Percentiles rank a stretch among this genome's conserved stretches.
These are phyloP conservation scores for Falco columbarius DNA, from an alignment of 2,797 vertebrate species.

Conservation along the genomic window DNA sequence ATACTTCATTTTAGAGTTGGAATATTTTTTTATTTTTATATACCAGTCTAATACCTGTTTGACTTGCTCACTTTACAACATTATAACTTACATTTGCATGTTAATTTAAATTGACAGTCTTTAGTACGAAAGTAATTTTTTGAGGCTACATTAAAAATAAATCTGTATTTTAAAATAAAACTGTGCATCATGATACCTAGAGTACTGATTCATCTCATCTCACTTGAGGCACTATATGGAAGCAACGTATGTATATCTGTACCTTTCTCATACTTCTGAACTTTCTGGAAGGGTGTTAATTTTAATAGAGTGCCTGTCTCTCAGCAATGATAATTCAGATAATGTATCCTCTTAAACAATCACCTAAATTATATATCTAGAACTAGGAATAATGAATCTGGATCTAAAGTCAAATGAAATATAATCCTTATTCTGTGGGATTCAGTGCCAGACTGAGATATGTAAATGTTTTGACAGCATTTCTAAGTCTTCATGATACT, in stretches of 20 bases:
- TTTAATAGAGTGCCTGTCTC: neutral
- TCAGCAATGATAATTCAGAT: neutral
- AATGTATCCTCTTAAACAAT: neutral
- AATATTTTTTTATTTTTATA: slow-evolving; percentile 32
- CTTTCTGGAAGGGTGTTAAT: neutral
- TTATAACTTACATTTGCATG: neutral
- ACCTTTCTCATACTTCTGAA: neutral
- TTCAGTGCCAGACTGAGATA: neutral
- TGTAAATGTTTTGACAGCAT: neutral
- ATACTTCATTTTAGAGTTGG: slow-evolving; percentile 15
- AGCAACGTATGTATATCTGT: neutral
- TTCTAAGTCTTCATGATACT: neutral
- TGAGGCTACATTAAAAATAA: neutral
- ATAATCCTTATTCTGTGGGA: neutral
- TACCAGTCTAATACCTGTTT: slow-evolving; percentile 8
- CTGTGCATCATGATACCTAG: neutral
- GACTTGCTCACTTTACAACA: neutral
- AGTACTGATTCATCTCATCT: neutral
- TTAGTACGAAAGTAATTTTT: neutral
- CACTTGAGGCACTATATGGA: neutral
- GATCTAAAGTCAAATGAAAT: neutral
- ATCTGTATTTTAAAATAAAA: neutral
- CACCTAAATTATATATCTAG: neutral
- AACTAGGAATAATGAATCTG: neutral
- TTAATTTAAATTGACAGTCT: neutral